Evolutionary conservation across 2,888 invertebrate genomes (phyloP).

Genomic region (Steromphala cineraria): DNA sequence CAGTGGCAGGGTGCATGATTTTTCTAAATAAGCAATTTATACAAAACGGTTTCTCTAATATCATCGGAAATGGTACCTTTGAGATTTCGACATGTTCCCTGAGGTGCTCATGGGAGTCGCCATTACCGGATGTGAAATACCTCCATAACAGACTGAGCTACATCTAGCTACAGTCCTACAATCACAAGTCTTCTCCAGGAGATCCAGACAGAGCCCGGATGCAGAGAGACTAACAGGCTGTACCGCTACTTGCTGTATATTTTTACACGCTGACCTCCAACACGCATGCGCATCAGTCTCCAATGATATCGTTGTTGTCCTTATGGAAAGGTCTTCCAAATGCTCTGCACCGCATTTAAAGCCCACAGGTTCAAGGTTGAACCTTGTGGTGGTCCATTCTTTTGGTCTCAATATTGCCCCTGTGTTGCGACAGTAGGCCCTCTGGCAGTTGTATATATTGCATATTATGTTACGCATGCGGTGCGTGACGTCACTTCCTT

Average conservation of each 20-base stretch:
- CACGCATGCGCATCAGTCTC: background rate
- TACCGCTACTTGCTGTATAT: background rate
- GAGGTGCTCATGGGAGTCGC: background rate
- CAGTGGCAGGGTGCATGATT: background rate
- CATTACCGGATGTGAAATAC: background rate
- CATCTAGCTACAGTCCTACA: background rate
- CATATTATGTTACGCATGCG: constrained; percentile 23
- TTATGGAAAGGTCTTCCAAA: background rate
- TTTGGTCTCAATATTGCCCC: background rate
- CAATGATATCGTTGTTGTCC: background rate
- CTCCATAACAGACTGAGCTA: background rate
- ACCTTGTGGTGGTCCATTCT: background rate
- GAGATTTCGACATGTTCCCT: background rate
- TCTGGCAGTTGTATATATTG: constrained; percentile 24
- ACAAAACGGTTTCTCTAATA: background rate
- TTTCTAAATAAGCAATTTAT: background rate
- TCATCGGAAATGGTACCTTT: background rate
- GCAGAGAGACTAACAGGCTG: background rate
- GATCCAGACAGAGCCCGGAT: background rate
- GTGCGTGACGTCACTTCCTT: constrained; percentile 20
- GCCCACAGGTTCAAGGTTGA: background rate
- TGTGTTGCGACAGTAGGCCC: constrained; percentile 6
- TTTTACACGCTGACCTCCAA: background rate
- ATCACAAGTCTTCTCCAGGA: no score
- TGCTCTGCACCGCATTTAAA: background rate